These are phyloP conservation scores for Cyclura pinguis DNA, from an alignment of 2,797 vertebrate species.

Conservation along the genomic window DNA sequence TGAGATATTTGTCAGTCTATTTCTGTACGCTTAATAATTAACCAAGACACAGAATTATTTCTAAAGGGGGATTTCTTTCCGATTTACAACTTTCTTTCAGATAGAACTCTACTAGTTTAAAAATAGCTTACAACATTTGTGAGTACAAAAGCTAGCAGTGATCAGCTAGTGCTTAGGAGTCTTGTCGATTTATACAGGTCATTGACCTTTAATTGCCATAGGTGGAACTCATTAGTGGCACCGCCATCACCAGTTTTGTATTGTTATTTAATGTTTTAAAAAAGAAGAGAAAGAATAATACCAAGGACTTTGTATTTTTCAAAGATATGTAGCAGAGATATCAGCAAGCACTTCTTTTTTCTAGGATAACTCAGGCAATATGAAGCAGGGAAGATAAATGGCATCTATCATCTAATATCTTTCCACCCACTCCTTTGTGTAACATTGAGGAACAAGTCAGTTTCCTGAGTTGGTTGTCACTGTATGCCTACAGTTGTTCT, in stretches of 20 bases:
- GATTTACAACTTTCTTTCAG: background rate
- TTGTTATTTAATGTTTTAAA: background rate
- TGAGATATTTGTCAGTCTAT: conserved; percentile 34
- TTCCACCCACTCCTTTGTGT: too few relatives aligned
- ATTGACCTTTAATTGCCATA: background rate
- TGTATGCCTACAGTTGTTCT: background rate
- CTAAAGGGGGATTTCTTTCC: conserved; percentile 11
- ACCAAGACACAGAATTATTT: conserved; percentile 26
- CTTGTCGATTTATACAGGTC: background rate
- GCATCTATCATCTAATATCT: too few relatives aligned
- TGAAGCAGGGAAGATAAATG: too few relatives aligned
- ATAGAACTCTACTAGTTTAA: background rate
- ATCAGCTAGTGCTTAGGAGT: background rate
- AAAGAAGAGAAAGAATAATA: background rate
- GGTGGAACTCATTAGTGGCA: background rate
- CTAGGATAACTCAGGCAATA: background rate
- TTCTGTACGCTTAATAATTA: conserved; percentile 31
- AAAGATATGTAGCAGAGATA: background rate
- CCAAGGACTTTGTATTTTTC: too few relatives aligned
- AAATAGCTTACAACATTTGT: background rate
- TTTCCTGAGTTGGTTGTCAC: background rate
- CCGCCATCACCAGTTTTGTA: background rate
- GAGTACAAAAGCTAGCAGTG: background rate
- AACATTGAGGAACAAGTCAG: background rate
- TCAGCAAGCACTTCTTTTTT: background rate